Base-by-base conservation (phyloP, 2,888 invertebrate genomes). In the Habroteleia sp. region DNA sequence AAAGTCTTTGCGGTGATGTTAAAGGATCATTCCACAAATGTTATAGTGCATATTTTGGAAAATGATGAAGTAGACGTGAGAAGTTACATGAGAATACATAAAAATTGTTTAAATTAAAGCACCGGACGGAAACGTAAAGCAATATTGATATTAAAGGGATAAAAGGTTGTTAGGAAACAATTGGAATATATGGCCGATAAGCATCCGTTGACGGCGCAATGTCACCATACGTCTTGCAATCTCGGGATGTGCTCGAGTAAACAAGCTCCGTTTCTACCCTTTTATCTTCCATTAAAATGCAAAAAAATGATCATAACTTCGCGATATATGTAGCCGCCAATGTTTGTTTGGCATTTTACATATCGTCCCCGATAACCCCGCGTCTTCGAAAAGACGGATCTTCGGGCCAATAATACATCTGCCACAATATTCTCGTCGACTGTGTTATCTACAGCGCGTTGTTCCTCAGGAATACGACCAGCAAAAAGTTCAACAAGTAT, bases 361-460 rank as follows among this genome's bases (percentile, higher is more conserved):
- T 58, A 68, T 68, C 68, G 42, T 11, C 23, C 31, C 17, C 42
- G 68, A 68, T 68, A 68, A 68, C 68, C 58, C 33, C 41, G 68
- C 35, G 27, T 60, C 69, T 16, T 60, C 48, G 23, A 58, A 50
- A 58, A 58, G 58, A 66, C 46, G 46, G 14, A 66, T 60, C 44
- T 44, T 16, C 46, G n/a, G 60, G 25, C 60, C 50, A 69, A 25
- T 42, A 17, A 69, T 52, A 69, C 50, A 23, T 42, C 42, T 31
- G 37, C 37, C 46, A 23, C 50, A 52, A 42, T 17, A 29, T 31
- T 46, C 27, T 39, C 48, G 11, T 42, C 31, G 2, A 1, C 17
- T 7, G 0, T 23, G 29, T 52, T 56, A 65, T 54, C 66, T 39
- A 10, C 10, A 11, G 20, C 27, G 25, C 42, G 33, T 11, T 62